phyloP scores from a whole-genome alignment of 37 sponge, comb jelly and placozoan species.

The Aphrocallistes beatrix region DNA sequence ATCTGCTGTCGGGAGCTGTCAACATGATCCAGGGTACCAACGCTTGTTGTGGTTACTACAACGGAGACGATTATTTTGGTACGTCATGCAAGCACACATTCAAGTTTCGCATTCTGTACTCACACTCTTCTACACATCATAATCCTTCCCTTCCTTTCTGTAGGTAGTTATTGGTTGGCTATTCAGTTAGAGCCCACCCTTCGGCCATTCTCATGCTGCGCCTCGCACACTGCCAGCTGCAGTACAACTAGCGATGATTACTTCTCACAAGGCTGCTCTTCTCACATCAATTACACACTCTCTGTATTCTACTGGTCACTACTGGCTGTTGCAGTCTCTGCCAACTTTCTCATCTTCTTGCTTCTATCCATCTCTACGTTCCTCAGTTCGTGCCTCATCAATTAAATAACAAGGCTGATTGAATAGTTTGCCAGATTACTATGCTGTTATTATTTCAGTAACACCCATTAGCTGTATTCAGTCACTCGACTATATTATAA shows the following conservation, averaged over 20 bases:
- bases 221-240: neutral
- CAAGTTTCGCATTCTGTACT: no score
- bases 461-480: no score
- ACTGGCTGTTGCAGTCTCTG: neutral
- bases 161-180: neutral
- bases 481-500: no score
- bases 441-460: no score
- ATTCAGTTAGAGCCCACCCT: neutral
- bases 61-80: neutral
- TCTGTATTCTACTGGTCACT: neutral
- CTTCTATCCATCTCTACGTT: neutral
- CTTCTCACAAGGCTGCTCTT: neutral
- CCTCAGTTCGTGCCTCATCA: neutral
- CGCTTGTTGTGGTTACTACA: neutral
- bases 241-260: neutral
- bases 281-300: neutral
- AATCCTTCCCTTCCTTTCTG: neutral
- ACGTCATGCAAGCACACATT: neutral
- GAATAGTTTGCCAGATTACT: no score
- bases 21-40: neutral
- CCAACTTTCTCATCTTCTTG: neutral
- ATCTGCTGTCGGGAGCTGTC: neutral
- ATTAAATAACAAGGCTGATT: no score
- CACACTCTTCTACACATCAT: neutral
- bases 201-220: constrained; percentile 6